phyloP scores from a whole-genome alignment of 2,113 vertebrate species.

The Elaphurus davidianus region DNA sequence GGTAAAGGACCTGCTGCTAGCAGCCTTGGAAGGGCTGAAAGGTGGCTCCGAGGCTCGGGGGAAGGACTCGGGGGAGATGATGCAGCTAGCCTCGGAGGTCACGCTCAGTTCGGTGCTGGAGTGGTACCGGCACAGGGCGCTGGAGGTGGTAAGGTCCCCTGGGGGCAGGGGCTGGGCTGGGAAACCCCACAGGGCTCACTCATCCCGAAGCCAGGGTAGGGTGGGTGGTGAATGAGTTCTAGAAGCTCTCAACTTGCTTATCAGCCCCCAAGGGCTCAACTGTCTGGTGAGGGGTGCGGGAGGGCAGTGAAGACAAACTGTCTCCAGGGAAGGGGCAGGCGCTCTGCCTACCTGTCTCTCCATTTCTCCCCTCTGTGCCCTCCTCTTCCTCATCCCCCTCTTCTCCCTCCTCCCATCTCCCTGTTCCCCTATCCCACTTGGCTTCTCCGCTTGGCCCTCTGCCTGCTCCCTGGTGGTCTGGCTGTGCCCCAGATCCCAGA shows the following conservation, averaged over 20 bases:
- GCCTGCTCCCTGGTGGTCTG: background rate
- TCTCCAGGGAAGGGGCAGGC: background rate
- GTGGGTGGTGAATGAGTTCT: background rate
- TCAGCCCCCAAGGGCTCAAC: background rate
- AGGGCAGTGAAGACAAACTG: background rate
- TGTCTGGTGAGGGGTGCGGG: background rate
- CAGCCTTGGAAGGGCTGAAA: slow-evolving; percentile 66
- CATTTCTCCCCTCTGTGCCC: background rate
- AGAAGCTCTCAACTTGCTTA: background rate
- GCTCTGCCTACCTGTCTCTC: background rate
- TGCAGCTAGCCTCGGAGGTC: slow-evolving; percentile 60
- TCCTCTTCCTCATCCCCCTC: background rate
- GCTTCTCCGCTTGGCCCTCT: background rate
- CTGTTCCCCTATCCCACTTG: background rate
- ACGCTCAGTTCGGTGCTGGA: slow-evolving; percentile 68
- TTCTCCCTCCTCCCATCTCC: background rate
- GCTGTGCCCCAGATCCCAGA: slow-evolving; percentile 67
- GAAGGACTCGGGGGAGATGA: slow-evolving; percentile 35
- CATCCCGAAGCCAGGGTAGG: background rate
- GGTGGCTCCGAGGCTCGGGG: background rate
- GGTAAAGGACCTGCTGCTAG: slow-evolving; percentile 73
- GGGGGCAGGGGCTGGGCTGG: background rate
- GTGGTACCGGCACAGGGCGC: slow-evolving; percentile 60
- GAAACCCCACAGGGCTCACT: background rate
- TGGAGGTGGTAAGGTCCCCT: slow-evolving; percentile 67